Percentiles rank a stretch among this genome's conserved stretches.
Evolutionary conservation across 92 coral and sea anemone genomes (phyloP).

Genomic region (Heteractis magnifica): DNA sequence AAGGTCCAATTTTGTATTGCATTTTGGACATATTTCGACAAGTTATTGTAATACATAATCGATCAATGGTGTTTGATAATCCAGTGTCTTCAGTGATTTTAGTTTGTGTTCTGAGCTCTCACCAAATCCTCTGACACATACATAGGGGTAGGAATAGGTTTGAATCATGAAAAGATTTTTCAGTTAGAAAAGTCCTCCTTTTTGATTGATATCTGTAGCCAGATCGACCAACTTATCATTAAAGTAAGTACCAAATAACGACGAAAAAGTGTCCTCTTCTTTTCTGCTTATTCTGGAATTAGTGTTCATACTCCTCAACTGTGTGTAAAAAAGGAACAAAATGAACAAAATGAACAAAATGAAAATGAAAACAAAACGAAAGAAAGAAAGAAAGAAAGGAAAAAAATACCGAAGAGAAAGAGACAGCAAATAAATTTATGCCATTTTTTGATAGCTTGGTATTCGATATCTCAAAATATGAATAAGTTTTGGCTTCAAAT

Average conservation of each 20-base stretch:
- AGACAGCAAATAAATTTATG: too few species aligned
- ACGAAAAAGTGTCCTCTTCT: not conserved
- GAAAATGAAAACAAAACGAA: too few species aligned
- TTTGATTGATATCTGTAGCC: not conserved
- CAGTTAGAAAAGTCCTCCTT: not conserved
- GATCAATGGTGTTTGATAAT: too few species aligned
- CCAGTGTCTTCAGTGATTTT: not conserved
- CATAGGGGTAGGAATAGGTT: not conserved
- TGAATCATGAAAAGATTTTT: not conserved
- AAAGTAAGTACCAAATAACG: not conserved
- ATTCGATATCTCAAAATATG: too few species aligned
- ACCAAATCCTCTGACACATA: not conserved
- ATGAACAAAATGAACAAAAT: too few species aligned
- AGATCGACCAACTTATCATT: constrained; percentile 1
- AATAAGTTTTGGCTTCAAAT: not conserved
- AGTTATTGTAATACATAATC: too few species aligned
- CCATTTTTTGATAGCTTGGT: too few species aligned
- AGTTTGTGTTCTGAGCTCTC: not conserved
- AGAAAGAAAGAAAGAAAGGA: too few species aligned
- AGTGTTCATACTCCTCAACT: too few species aligned
- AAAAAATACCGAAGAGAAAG: too few species aligned
- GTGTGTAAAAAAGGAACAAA: too few species aligned
- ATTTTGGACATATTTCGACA: too few species aligned
- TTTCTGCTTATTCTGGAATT: not conserved
- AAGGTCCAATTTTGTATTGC: not conserved